These are phyloP conservation scores for Leucophora obtusa DNA, from an alignment of 2,888 invertebrate species.

Conservation along the genomic window DNA sequence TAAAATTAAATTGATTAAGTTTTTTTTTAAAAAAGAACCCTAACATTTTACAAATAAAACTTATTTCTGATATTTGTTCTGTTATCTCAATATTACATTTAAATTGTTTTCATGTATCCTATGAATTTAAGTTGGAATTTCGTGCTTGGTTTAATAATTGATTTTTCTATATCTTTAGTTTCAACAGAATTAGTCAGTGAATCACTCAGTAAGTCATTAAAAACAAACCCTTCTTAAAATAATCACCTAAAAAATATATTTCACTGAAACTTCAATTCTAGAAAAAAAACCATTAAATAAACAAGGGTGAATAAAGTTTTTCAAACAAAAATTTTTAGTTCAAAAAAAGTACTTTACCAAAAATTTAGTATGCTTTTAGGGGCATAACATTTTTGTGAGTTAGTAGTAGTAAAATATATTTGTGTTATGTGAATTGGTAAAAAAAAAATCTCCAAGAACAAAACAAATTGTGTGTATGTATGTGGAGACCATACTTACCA, in stretches of 20 bases:
- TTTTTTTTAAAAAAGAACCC: too few relatives aligned
- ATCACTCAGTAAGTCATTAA: constrained; percentile 49
- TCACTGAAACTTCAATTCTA: too few relatives aligned
- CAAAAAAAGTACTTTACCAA: constrained; percentile 28
- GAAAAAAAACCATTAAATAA: constrained; percentile 12
- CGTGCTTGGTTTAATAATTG: constrained; percentile 29
- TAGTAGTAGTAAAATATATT: not conserved
- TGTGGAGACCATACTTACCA: not conserved
- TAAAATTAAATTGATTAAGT: too few relatives aligned
- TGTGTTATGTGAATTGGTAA: not conserved
- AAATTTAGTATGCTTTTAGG: constrained; percentile 50
- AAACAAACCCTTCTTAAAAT: constrained; percentile 29
- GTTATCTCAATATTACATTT: too few relatives aligned
- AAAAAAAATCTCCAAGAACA: not conserved
- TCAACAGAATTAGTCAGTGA: constrained; percentile 41
- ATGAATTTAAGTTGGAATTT: constrained; percentile 4
- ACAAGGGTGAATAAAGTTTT: constrained; percentile 25
- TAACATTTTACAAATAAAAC: too few relatives aligned
- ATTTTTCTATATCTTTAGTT: constrained; percentile 25
- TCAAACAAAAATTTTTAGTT: constrained; percentile 18
- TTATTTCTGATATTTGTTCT: not conserved
- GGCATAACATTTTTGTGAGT: constrained; percentile 18
- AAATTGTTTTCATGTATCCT: too few relatives aligned
- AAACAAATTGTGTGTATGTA: not conserved
- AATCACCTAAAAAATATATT: not conserved